Percentiles rank a stretch among this genome's conserved stretches.
These are phyloP conservation scores for Ciconia maguari DNA, from an alignment of 2,113 vertebrate species.

Conservation along the genomic window DNA sequence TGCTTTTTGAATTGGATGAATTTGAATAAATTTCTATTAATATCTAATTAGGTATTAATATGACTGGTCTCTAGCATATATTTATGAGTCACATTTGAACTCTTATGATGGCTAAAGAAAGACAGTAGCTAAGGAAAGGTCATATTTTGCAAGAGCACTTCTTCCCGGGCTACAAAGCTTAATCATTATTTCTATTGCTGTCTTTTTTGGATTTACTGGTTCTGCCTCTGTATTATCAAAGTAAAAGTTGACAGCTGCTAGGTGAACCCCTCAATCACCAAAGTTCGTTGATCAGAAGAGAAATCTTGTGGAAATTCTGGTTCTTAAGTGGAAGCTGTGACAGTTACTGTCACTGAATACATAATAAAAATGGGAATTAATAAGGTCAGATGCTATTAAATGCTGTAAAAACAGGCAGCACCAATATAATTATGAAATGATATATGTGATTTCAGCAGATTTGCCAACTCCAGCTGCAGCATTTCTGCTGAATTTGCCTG, in stretches of 20 bases:
- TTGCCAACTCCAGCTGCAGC: constrained; percentile 1
- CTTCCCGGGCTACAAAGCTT: neutral
- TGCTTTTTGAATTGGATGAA: neutral
- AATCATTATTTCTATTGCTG: neutral
- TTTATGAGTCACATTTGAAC: neutral
- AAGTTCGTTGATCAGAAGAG: neutral
- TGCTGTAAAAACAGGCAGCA: constrained; percentile 13
- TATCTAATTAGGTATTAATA: neutral
- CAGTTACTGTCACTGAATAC: neutral
- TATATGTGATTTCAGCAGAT: neutral
- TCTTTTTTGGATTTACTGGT: neutral
- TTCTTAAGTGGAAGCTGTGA: neutral
- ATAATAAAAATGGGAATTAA: constrained; percentile 40
- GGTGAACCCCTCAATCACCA: neutral
- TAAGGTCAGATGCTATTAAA: constrained; percentile 30
- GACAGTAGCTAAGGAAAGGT: neutral
- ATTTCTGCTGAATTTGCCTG: constrained; percentile 2
- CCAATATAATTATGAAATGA: neutral
- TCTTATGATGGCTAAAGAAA: neutral
- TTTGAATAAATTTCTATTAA: neutral
- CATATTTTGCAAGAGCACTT: neutral
- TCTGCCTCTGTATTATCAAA: neutral
- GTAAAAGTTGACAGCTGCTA: neutral
- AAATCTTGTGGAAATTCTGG: neutral
- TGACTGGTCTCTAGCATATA: neutral